phyloP scores from a whole-genome alignment of 1,140 invertebrate genomes.

The Lepidurus couesii region DNA sequence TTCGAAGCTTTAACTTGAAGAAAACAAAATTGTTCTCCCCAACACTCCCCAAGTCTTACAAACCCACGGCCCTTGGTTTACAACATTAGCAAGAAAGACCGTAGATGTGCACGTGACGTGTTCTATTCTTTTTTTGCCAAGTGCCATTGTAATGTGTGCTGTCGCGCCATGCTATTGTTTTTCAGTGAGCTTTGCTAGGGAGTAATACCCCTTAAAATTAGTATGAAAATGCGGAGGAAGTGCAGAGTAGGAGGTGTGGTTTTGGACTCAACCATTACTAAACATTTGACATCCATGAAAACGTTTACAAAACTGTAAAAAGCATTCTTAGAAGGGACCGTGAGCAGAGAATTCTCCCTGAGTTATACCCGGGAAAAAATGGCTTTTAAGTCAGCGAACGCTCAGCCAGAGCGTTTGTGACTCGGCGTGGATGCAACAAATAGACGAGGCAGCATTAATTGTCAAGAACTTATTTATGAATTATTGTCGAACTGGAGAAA shows the following conservation, averaged over 20 bases:
- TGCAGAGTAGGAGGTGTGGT: background rate
- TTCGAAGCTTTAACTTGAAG: background rate
- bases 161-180: slow-evolving; percentile 11
- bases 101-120: background rate
- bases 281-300: background rate
- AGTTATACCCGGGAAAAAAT: background rate
- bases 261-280: background rate
- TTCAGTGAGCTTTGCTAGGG: slow-evolving; percentile 16
- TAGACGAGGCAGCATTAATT: slow-evolving; percentile 9
- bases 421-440: background rate
- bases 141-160: slow-evolving; percentile 14
- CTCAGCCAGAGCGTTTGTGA: background rate
- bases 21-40: background rate
- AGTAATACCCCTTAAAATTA: background rate
- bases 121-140: background rate
- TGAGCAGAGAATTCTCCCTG: slow-evolving; percentile 9
- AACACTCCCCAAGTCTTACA: background rate
- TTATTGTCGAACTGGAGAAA: background rate
- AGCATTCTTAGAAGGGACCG: background rate
- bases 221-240: background rate
- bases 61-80: background rate
- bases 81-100: background rate
- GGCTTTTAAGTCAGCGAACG: background rate
- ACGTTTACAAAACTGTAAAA: background rate
- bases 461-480: slow-evolving; percentile 4